phyloP scores from a whole-genome alignment of 1,140 invertebrate genomes.

The Stratiolaelaps scimitus region DNA sequence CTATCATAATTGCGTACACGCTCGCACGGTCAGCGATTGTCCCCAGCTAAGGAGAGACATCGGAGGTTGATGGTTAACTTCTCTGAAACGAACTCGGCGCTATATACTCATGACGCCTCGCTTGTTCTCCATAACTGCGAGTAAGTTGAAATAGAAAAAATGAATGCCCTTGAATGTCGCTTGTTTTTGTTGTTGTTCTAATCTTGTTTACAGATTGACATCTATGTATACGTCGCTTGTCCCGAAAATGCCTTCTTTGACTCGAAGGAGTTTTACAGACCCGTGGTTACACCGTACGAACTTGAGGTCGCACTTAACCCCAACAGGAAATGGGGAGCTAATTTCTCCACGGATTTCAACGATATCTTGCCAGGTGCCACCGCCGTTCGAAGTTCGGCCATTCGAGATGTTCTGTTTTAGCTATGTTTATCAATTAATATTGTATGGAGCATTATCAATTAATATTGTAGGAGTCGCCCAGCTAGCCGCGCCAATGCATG shows the following conservation, averaged over 20 bases:
- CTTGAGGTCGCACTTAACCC: slow-evolving; percentile 69
- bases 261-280: slow-evolving; percentile 70
- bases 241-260: slow-evolving; percentile 68
- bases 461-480: slow-evolving; percentile 3
- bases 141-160: slow-evolving; percentile 30
- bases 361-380: slow-evolving; percentile 53
- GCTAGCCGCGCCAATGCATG: background rate
- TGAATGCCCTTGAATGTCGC: too few relatives aligned
- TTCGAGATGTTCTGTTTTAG: background rate
- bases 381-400: slow-evolving; percentile 18
- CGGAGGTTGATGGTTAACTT: background rate
- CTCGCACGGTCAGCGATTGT: too few relatives aligned
- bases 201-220: slow-evolving; percentile 52
- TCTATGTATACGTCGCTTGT: slow-evolving; percentile 78
- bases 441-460: background rate
- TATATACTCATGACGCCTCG: too few relatives aligned
- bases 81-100: background rate
- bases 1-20: too few relatives aligned
- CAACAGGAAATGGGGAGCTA: slow-evolving; percentile 47
- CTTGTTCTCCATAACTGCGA: too few relatives aligned
- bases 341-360: slow-evolving; percentile 62
- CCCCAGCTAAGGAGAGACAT: too few relatives aligned
- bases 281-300: slow-evolving; percentile 81
- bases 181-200: too few relatives aligned
- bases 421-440: background rate